These are phyloP conservation scores for Dendronephthya gigantea DNA, from an alignment of 64 coral and sea anemone genomes.

Conservation along the genomic window DNA sequence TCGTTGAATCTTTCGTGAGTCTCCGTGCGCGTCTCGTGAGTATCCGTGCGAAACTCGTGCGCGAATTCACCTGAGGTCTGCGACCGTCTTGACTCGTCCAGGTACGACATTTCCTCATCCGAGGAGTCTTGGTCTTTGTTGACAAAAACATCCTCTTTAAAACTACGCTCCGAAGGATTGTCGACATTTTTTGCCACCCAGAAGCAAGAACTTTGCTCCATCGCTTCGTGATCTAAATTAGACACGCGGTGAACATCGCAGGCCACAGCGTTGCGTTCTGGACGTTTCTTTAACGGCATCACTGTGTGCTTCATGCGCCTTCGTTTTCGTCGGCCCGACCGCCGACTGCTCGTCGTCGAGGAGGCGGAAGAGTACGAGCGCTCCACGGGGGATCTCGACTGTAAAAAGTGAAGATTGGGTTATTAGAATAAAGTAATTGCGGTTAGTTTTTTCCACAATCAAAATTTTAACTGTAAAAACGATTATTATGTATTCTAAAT, in stretches of 20 bases:
- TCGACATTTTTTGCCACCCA: constrained; percentile 2
- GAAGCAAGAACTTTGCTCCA: background rate
- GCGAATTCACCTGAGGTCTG: background rate
- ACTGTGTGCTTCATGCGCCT: constrained; percentile 6
- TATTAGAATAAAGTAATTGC: background rate
- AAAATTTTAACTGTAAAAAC: too few species aligned
- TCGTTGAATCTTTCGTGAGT: background rate
- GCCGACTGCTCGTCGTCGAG: background rate
- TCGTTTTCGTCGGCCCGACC: background rate
- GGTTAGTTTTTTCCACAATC: background rate
- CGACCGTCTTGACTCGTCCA: background rate
- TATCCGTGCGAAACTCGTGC: background rate
- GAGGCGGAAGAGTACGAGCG: background rate
- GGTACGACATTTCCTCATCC: background rate
- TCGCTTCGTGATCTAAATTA: background rate
- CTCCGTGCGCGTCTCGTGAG: background rate
- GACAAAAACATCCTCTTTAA: constrained; percentile 1
- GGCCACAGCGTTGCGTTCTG: background rate
- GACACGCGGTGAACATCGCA: constrained; percentile 1
- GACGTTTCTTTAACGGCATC: background rate
- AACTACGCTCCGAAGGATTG: background rate
- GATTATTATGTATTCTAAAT: too few species aligned
- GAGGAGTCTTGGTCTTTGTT: background rate
- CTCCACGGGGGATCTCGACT: background rate
- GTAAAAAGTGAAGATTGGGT: background rate